Percentiles rank a stretch among this genome's conserved stretches.
These are phyloP conservation scores for Caiman crocodilus DNA, from an alignment of 2,797 vertebrate species.

Conservation along the genomic window DNA sequence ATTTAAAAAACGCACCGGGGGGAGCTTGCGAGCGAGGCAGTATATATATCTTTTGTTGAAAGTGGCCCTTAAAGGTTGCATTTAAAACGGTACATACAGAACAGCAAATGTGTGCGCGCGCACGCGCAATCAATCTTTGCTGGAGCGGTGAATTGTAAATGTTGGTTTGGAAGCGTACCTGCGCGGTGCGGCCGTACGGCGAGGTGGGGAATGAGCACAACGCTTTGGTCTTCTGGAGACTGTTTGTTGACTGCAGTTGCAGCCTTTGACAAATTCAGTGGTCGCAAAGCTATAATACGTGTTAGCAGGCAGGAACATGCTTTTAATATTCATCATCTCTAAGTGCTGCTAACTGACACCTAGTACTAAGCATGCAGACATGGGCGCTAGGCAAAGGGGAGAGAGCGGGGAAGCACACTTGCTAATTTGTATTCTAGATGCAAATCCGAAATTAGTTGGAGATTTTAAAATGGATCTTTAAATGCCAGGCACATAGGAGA, in stretches of 20 bases:
- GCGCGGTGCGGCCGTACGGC: neutral
- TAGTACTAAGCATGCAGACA: conserved; percentile 65
- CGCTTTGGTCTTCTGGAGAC: conserved; percentile 45
- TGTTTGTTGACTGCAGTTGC: conserved; percentile 64
- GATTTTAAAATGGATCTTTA: conserved; percentile 79
- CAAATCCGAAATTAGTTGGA: conserved; percentile 79
- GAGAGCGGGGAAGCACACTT: conserved; percentile 32
- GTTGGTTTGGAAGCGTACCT: neutral
- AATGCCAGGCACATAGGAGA: conserved; percentile 80
- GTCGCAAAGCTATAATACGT: conserved; percentile 61
- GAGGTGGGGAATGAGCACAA: conserved; percentile 1
- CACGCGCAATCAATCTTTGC: rapidly evolving
- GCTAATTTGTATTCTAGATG: conserved; percentile 78
- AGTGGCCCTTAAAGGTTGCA: neutral
- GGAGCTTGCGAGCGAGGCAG: rapidly evolving
- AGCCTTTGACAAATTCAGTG: conserved; percentile 65
- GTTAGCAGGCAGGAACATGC: conserved; percentile 61
- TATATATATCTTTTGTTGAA: rapidly evolving
- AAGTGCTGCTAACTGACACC: conserved; percentile 71
- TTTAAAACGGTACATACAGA: rapidly evolving
- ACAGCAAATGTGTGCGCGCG: rapidly evolving
- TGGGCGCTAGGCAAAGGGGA: conserved; percentile 69
- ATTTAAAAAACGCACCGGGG: neutral
- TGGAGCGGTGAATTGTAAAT: neutral
- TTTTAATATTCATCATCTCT: conserved; percentile 80